phyloP scores from a whole-genome alignment of 2,888 invertebrate genomes.

The Clitarchus hookeri region DNA sequence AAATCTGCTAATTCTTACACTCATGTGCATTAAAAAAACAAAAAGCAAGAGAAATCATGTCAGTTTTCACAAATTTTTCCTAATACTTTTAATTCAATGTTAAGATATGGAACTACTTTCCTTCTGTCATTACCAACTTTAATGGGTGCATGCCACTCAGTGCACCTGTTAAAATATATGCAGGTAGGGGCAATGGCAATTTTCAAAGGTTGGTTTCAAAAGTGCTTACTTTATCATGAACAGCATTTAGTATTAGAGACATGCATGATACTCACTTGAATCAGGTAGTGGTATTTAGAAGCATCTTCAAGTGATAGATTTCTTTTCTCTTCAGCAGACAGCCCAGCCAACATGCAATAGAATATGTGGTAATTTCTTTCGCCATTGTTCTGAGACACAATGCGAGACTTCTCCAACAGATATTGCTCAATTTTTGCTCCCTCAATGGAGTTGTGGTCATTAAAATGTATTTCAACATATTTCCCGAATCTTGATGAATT shows the following conservation, averaged over 20 bases:
- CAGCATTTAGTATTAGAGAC: not conserved
- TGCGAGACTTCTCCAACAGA: conserved; percentile 89
- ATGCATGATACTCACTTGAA: conserved; percentile 60
- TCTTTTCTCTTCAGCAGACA: conserved; percentile 77
- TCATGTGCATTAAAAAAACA: no score
- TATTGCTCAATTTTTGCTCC: conserved; percentile 96
- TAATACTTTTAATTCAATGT: no score
- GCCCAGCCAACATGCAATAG: conserved; percentile 85
- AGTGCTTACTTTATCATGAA: no score
- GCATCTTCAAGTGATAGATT: conserved; percentile 75
- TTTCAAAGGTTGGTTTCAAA: no score
- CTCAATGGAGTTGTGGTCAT: conserved; percentile 71
- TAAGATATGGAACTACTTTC: no score
- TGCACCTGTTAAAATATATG: no score
- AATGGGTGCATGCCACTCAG: no score
- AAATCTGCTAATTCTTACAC: no score
- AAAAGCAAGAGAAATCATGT: no score
- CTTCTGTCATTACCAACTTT: no score
- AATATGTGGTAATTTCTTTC: conserved; percentile 97
- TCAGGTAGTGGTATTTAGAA: conserved; percentile 78
- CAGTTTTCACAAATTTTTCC: no score
- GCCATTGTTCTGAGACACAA: conserved; percentile 85
- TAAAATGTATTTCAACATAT: conserved; percentile 91
- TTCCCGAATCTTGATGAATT: conserved; percentile 97
- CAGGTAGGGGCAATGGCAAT: no score